Base-by-base conservation (phyloP, 2,113 vertebrate species). In the Jaculus jaculus region DNA sequence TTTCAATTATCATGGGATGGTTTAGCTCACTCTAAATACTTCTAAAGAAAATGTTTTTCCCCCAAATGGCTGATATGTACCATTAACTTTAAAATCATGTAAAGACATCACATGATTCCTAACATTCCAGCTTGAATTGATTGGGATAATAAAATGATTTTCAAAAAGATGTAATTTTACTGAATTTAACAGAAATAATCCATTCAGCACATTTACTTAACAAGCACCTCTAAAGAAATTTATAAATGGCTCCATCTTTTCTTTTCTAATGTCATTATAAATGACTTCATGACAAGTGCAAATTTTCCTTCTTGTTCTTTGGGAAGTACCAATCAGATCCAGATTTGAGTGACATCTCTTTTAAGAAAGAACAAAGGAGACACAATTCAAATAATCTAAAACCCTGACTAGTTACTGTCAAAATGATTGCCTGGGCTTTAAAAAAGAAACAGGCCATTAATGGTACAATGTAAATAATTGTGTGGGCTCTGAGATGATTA, bases 271-370 rank as follows among this genome's bases (percentile, higher is more conserved):
- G 66, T 91, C 51, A 34, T 96, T 95, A 90, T 94, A 96, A 95
- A 90, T 94, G 87, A 89, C 88, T 96, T 90, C 71, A 85, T 93
- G 97, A 95, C 95, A 96, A 96, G 93, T 96, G 82, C 65, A 95
- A 95, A 96, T 97, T 96, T 96, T 96, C 91, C 28, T 93, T 47
- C 85, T 94, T 95, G 69, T 97, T 96, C 93, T 94, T 87, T 78
- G 84, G 92, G 84, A 96, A 96, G 93, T 72, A 95, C 81, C 83
- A 87, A 75, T 96, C 94, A 95, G 85, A 90, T 0, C 0, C 18
- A 24, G 34, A 84, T 94, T 91, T 96, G 94, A 96, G 71, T 96
- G 97, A 85, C 95, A 90, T 92, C 74, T 90, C 78, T 96, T 96
- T 96, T 90, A 93, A 79, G 47, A 75, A 82, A 79, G 96, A 96